Evolutionary conservation across 2,797 vertebrate species (phyloP).

Genomic region (Chelmon rostratus): DNA sequence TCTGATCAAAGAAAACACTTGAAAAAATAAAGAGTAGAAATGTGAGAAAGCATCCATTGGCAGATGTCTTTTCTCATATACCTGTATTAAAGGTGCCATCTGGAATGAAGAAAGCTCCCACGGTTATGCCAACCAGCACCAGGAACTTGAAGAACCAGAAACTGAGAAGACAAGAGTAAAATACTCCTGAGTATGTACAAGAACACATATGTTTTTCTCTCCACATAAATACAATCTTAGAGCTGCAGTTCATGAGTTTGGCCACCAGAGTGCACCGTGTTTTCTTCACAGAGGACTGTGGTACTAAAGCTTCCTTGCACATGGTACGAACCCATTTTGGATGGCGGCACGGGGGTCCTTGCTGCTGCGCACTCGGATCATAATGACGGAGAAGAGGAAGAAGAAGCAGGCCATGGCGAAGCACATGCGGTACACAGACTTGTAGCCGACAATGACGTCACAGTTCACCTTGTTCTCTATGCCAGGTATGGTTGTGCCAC

Average conservation of each 20-base stretch:
- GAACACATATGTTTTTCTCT: not conserved
- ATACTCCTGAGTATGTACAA: not conserved
- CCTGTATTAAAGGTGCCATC: slow-evolving; percentile 89
- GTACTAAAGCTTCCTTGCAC: not conserved
- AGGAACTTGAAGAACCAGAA: slow-evolving; percentile 99
- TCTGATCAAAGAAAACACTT: not conserved
- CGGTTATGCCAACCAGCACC: slow-evolving; percentile 89
- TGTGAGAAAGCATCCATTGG: not conserved
- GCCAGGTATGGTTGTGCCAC: slow-evolving; percentile 55
- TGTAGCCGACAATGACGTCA: slow-evolving; percentile 90
- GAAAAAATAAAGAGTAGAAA: not conserved
- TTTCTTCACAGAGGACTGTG: not conserved
- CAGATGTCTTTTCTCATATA: slow-evolving; percentile 49
- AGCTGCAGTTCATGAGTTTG: slow-evolving; percentile 26
- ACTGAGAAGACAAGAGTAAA: slow-evolving; percentile 67
- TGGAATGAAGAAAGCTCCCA: slow-evolving; percentile 96
- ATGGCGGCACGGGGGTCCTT: slow-evolving; percentile 88
- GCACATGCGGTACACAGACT: slow-evolving; percentile 94
- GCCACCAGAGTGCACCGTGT: slow-evolving; percentile 66
- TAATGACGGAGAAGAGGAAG: slow-evolving; percentile 90
- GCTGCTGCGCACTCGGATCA: slow-evolving; percentile 93
- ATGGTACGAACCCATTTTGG: slow-evolving; percentile 91
- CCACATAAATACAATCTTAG: accelerated
- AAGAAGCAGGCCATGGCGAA: slow-evolving; percentile 93
- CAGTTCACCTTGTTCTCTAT: slow-evolving; percentile 86